Evolutionary conservation across 2,797 vertebrate genomes (phyloP).

Genomic region (Hyperoplus immaculatus): DNA sequence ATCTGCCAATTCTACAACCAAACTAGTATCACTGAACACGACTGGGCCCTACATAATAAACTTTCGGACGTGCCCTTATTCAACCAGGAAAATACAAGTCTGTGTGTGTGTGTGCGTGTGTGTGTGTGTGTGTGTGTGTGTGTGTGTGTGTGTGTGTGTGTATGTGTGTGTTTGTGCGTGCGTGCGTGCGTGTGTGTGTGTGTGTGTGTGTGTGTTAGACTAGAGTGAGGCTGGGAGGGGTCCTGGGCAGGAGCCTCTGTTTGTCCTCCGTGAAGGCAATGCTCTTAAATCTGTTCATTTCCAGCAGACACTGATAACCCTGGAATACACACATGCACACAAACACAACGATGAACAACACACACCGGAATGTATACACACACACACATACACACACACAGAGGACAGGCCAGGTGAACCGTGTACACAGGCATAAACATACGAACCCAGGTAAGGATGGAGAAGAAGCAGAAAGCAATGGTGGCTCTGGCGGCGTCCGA

Average conservation of each 20-base stretch:
- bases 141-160: constrained; percentile 3
- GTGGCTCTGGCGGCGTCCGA: constrained; percentile 91
- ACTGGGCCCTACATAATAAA: background rate
- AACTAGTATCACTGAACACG: background rate
- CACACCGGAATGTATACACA: constrained; percentile 9
- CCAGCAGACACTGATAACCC: constrained; percentile 75
- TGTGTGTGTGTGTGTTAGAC: constrained; percentile 58
- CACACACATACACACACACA: constrained; percentile 23
- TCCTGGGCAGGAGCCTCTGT: constrained; percentile 73
- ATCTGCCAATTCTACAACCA: background rate
- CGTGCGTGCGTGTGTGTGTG: constrained; percentile 2
- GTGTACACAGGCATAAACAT: constrained; percentile 21
- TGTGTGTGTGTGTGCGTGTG: background rate
- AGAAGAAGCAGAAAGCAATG: constrained; percentile 96
- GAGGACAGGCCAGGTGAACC: background rate
- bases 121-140: background rate
- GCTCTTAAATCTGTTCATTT: constrained; percentile 63
- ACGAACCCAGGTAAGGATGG: constrained; percentile 92
- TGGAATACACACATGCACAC: constrained; percentile 60
- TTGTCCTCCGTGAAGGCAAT: constrained; percentile 75
- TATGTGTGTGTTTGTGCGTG: background rate
- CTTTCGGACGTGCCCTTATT: background rate
- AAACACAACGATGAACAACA: constrained; percentile 22
- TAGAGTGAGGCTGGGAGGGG: constrained; percentile 48
- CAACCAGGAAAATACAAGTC: background rate